Conservation (phyloP, 2,113 vertebrate genomes). For the human (Homo sapiens) region DNA sequence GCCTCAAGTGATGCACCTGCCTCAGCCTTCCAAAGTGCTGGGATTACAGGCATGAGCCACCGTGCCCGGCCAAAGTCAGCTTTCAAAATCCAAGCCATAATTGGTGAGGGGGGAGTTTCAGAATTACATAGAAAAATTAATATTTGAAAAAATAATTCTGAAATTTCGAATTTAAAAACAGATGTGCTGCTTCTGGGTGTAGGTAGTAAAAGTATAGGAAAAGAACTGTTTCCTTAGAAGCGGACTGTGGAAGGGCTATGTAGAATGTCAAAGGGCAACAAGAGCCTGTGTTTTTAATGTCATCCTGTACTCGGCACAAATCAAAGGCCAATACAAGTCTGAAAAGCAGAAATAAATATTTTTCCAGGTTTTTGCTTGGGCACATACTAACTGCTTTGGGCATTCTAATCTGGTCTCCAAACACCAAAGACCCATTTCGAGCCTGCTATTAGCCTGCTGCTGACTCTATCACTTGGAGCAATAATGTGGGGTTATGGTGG, state of each 20-base stretch:
- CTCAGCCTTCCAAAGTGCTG: too few species aligned
- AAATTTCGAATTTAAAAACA: slow-evolving; percentile 1
- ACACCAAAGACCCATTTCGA: neutral
- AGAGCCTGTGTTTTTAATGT: neutral
- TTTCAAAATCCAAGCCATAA: slow-evolving; percentile 31
- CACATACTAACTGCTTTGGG: neutral
- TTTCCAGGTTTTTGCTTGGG: slow-evolving; percentile 25
- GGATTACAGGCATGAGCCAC: too few species aligned
- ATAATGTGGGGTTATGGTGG: neutral
- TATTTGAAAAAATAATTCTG: neutral
- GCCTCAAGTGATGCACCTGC: too few species aligned
- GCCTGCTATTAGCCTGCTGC: neutral
- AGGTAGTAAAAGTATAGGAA: neutral
- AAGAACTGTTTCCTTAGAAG: slow-evolving; percentile 13
- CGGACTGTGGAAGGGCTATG: neutral
- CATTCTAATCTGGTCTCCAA: slow-evolving; percentile 21
- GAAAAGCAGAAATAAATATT: neutral
- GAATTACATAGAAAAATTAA: slow-evolving; percentile 29
- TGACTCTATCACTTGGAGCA: neutral
- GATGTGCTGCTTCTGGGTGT: neutral
- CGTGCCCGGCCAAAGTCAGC: neutral
- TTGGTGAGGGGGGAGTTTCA: neutral
- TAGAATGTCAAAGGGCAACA: neutral
- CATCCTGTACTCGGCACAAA: neutral
- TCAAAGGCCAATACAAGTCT: neutral